A percentile compares a stretch with the other conserved stretches of the same genome.
These are phyloP conservation scores for Halichoerus grypus DNA, from an alignment of 2,113 vertebrate genomes.

Conservation along the genomic window DNA sequence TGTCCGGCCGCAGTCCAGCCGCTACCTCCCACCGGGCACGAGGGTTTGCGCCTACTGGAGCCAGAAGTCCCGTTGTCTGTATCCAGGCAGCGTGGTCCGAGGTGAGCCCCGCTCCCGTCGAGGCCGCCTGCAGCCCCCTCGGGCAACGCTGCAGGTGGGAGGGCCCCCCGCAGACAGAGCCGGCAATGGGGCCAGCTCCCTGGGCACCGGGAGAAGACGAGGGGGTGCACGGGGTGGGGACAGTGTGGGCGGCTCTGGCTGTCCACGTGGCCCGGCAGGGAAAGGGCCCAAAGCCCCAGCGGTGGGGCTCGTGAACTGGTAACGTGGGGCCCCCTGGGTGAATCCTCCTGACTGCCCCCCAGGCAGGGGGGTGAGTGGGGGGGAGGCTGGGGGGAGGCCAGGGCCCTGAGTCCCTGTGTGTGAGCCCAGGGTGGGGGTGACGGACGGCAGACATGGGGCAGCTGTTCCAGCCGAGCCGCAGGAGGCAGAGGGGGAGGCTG, in stretches of 20 bases:
- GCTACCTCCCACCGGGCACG: constrained; percentile 90
- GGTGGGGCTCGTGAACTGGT: neutral
- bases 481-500: neutral
- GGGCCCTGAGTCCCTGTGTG: neutral
- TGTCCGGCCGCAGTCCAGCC: constrained; percentile 91
- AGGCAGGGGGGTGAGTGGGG: neutral
- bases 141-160: neutral
- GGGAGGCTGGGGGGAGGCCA: neutral
- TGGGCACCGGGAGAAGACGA: neutral
- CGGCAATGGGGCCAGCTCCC: neutral
- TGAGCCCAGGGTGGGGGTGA: neutral
- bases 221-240: fast-evolving
- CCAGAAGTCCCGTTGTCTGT: constrained; percentile 96
- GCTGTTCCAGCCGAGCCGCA: neutral
- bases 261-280: too few relatives aligned
- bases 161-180: neutral
- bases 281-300: neutral
- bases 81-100: constrained; percentile 94
- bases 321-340: neutral
- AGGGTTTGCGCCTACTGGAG: constrained; percentile 98
- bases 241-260: fast-evolving
- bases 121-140: fast-evolving
- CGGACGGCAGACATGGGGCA: neutral
- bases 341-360: too few relatives aligned
- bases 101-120: constrained; percentile 83